These are phyloP conservation scores for Penaeus indicus DNA, from an alignment of 1,140 invertebrate genomes.

Conservation along the genomic window DNA sequence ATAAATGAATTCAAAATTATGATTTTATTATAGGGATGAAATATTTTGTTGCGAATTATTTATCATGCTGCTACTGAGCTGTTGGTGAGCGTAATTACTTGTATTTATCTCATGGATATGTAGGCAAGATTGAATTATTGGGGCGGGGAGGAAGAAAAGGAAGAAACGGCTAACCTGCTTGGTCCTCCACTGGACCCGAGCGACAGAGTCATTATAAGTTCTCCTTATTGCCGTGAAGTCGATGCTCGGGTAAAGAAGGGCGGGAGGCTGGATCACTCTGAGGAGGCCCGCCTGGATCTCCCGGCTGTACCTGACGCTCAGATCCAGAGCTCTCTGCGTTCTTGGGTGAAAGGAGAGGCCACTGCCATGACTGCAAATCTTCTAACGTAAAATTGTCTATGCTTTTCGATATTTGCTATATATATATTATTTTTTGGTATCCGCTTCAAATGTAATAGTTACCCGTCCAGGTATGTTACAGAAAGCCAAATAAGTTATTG, in stretches of 20 bases:
- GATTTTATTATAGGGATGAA: too few species aligned
- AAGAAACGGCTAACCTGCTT: constrained; percentile 68
- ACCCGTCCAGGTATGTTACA: not conserved
- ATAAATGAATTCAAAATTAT: too few species aligned
- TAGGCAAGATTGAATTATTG: not conserved
- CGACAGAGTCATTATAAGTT: constrained; percentile 69
- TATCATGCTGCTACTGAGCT: too few species aligned
- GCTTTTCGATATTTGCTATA: too few species aligned
- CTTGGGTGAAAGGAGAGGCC: not conserved
- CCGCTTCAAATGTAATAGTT: not conserved
- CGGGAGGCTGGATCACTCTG: constrained; percentile 68
- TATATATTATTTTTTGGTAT: too few species aligned
- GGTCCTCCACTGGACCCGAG: constrained; percentile 69
- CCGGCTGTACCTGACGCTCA: constrained; percentile 45
- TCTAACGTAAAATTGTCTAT: too few species aligned
- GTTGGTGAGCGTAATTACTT: too few species aligned
- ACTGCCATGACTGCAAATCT: not conserved
- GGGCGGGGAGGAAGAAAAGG: not conserved
- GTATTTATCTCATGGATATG: not conserved
- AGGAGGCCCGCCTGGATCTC: constrained; percentile 68
- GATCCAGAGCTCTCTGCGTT: constrained; percentile 41
- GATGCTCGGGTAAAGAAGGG: constrained; percentile 68
- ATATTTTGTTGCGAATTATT: too few species aligned
- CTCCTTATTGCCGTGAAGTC: constrained; percentile 67
- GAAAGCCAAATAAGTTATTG: too few species aligned